Evolutionary conservation across 2,113 vertebrate genomes (phyloP), one percentile per base, ranked within the genome.

Genomic region (Larimichthys polyactis): DNA sequence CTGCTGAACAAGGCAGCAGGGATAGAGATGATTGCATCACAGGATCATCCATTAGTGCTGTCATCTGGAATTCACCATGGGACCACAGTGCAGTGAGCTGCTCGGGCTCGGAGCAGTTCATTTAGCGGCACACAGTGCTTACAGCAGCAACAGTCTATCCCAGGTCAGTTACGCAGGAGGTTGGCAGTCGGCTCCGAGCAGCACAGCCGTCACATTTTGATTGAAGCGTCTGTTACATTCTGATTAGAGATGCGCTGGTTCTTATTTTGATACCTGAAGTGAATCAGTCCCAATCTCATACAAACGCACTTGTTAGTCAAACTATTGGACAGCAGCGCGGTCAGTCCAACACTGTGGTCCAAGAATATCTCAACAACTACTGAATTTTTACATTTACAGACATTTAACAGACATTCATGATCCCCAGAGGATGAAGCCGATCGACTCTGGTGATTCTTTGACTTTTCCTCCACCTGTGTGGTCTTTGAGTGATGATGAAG

Each of bases 11-110:
- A 81, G 88, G 78, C 87, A 77, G 76, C 74, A 2, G 90, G 83
- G 87, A 87, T 81, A 69, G 64, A 91, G 86, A 84, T 92, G 90
- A 91, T 87, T 93, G 84, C 85, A 90, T 87, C 88, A 90, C 87
- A 84, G 78, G 88, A 90, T 81, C 82, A 82, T 90, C 90, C 55
- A 91, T 92, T 89, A 89, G 82, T 43, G 77, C 89, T 91, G 87
- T 92, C 89, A 87, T 87, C 72, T 86, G 78, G 74, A 89, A 88
- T 83, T 65, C 81, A 74, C 78, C 14, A 7, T 52, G 89, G 86
- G 87, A 82, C 82, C 80, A 74, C 85, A 62, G 69, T 60, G 78
- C 75, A 71, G 80, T 1, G 79, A 83, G 78, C 81, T 20, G 57
- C 78, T 75, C 16, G 14, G 36, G 72, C 77, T 73, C 49, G 32